Percentiles rank a stretch among this genome's conserved stretches.
Conservation (phyloP, 2,797 vertebrate species). For the Muraenolepis orangiensis region DNA sequence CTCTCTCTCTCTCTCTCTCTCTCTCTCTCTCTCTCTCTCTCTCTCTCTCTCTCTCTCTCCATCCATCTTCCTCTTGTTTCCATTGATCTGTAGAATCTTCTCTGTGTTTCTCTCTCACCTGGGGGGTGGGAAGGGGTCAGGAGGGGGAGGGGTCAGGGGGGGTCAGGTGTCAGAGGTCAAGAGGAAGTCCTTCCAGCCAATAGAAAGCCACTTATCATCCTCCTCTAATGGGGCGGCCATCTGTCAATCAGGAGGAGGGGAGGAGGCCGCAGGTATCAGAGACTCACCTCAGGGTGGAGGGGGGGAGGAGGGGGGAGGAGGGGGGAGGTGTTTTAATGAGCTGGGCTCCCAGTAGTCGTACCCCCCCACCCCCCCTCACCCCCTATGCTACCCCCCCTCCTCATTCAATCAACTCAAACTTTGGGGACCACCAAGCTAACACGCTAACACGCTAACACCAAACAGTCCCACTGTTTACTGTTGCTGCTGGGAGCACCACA, state of each 20-base stretch:
- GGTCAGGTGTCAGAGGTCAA: conserved; percentile 83
- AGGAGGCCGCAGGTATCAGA: conserved; percentile 67
- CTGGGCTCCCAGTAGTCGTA: too few relatives aligned
- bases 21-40: conserved; percentile 1
- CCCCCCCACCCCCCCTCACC: too few relatives aligned
- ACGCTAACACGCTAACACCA: too few relatives aligned
- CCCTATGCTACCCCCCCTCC: too few relatives aligned
- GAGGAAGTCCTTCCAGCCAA: conserved; percentile 87
- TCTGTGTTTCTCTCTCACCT: conserved; percentile 62
- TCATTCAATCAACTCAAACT: too few relatives aligned
- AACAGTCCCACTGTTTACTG: too few relatives aligned
- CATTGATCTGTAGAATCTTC: conserved; percentile 34
- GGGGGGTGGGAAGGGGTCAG: conserved; percentile 13
- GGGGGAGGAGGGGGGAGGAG: neutral
- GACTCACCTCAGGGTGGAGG: neutral
- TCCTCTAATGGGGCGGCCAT: conserved; percentile 90
- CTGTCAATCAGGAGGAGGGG: conserved; percentile 87
- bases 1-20: conserved; percentile 39
- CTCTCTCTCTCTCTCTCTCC: conserved; percentile 9
- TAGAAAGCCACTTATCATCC: conserved; percentile 90
- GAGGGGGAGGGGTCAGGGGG: conserved; percentile 86
- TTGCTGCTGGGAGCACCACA: too few relatives aligned
- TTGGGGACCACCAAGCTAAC: too few relatives aligned
- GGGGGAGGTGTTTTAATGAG: neutral
- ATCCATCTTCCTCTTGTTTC: conserved; percentile 3